Evolutionary conservation across 2,888 invertebrate genomes (phyloP).

Genomic region (Drosophila cracens): DNA sequence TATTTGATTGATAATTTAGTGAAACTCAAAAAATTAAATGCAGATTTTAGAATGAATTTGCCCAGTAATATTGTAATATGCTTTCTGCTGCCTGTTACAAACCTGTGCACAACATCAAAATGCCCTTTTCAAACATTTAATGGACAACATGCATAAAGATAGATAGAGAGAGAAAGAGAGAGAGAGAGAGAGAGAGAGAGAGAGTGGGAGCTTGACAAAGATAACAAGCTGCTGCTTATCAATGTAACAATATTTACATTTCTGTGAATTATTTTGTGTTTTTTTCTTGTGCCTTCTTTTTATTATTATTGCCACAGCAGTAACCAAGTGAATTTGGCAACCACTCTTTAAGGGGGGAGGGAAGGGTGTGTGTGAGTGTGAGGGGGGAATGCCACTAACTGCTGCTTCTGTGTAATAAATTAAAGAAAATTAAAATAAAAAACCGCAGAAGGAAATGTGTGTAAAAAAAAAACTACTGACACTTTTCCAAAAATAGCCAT

Average conservation of each 20-base stretch:
- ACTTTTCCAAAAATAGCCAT: conserved; percentile 64
- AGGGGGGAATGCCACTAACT: neutral
- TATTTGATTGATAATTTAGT: neutral
- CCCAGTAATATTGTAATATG: no score
- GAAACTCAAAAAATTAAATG: neutral
- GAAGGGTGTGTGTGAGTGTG: neutral
- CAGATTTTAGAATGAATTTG: neutral
- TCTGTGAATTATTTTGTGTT: conserved; percentile 57
- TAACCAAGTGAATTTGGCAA: conserved; percentile 59
- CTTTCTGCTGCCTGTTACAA: neutral
- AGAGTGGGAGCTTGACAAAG: conserved; percentile 35
- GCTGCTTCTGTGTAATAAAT: conserved; percentile 27
- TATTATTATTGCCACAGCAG: conserved; percentile 41
- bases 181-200: conserved; percentile 15
- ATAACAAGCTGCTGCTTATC: conserved; percentile 60
- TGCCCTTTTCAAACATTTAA: neutral
- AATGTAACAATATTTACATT: conserved; percentile 81
- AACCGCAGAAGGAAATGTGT: neutral
- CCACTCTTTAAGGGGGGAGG: neutral
- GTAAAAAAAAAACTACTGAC: conserved; percentile 50
- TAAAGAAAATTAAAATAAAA: conserved; percentile 20
- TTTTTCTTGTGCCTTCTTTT: conserved; percentile 27
- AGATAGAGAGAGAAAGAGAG: conserved; percentile 1
- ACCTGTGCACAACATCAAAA: neutral
- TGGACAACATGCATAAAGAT: conserved; percentile 13